Conservation (phyloP, 2,888 invertebrate species). For the Bursaphelenchus okinawaensis region DNA sequence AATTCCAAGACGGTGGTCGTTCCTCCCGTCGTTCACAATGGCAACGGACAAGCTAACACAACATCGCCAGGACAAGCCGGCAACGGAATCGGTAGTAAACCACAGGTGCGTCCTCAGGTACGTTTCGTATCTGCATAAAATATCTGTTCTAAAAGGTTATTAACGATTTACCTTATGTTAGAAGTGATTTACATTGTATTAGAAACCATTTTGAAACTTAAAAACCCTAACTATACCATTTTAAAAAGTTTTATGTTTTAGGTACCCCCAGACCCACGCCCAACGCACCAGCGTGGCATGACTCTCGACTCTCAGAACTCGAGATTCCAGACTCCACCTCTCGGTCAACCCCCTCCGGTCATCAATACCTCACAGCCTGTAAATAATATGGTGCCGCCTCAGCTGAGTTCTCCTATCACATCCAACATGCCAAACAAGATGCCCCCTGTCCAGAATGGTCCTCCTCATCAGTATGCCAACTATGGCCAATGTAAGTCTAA, state of each 20-base stretch:
- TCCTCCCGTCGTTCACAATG: slow-evolving; percentile 43
- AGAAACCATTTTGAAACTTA: too few relatives aligned
- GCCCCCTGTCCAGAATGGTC: slow-evolving; percentile 1
- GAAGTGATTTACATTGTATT: too few relatives aligned
- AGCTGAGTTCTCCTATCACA: slow-evolving; percentile 6
- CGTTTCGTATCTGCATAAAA: too few relatives aligned
- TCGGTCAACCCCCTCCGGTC: slow-evolving; percentile 43
- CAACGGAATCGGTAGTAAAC: slow-evolving; percentile 17
- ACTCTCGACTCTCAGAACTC: slow-evolving; percentile 19
- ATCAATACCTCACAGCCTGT: not conserved
- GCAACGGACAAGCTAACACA: slow-evolving; percentile 10
- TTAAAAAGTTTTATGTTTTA: slow-evolving; percentile 11
- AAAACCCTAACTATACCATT: too few relatives aligned
- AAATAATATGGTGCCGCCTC: slow-evolving; percentile 6
- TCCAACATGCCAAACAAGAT: slow-evolving; percentile 4
- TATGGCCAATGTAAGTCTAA: not conserved
- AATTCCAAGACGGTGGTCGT: slow-evolving; percentile 55
- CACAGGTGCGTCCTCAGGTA: slow-evolving; percentile 23
- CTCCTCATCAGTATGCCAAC: slow-evolving; percentile 6
- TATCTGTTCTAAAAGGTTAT: too few relatives aligned
- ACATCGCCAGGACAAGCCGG: slow-evolving; percentile 12
- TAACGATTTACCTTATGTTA: too few relatives aligned
- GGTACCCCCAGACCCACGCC: slow-evolving; percentile 40
- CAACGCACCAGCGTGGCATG: slow-evolving; percentile 33
- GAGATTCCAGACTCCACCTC: slow-evolving; percentile 30